These are phyloP conservation scores for Etheostoma nigrum DNA, from an alignment of 2,797 vertebrate genomes.

Conservation along the genomic window DNA sequence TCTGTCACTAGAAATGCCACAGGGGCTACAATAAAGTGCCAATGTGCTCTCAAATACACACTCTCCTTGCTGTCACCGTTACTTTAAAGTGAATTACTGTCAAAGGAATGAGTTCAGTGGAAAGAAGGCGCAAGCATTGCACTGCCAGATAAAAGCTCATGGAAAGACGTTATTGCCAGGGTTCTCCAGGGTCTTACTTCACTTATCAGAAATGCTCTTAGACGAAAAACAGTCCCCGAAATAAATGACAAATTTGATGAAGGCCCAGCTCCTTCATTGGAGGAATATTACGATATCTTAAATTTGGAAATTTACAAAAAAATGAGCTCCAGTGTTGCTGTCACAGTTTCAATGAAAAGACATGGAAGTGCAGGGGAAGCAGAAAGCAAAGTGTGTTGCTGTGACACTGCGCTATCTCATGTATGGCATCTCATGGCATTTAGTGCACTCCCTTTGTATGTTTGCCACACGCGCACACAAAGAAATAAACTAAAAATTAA, in stretches of 20 bases:
- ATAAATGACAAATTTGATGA: conserved; percentile 13
- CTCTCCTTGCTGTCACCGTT: not conserved
- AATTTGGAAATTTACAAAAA: not conserved
- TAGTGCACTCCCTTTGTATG: conserved; percentile 3
- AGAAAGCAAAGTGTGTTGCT: not conserved
- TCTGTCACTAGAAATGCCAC: conserved; percentile 26
- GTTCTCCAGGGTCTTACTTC: conserved; percentile 45
- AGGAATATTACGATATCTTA: not conserved
- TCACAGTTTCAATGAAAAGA: not conserved
- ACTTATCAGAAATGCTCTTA: conserved; percentile 43
- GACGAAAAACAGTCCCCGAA: conserved; percentile 30
- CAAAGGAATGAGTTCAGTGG: conserved; percentile 38
- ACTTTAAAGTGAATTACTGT: conserved; percentile 38
- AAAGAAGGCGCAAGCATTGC: conserved; percentile 32
- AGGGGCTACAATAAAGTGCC: conserved; percentile 3
- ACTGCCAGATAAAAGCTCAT: conserved; percentile 36
- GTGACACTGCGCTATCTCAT: not conserved
- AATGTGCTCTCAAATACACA: not conserved
- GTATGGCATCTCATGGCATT: not conserved
- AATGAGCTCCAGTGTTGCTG: not conserved
- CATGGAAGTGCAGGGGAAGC: not conserved
- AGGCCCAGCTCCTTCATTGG: conserved; percentile 11
- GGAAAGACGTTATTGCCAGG: conserved; percentile 39
- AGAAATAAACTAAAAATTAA: conserved; percentile 1
- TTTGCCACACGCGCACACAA: conserved; percentile 19